These are phyloP conservation scores for Excalfactoria chinensis DNA, from an alignment of 2,113 vertebrate species.

Conservation along the genomic window DNA sequence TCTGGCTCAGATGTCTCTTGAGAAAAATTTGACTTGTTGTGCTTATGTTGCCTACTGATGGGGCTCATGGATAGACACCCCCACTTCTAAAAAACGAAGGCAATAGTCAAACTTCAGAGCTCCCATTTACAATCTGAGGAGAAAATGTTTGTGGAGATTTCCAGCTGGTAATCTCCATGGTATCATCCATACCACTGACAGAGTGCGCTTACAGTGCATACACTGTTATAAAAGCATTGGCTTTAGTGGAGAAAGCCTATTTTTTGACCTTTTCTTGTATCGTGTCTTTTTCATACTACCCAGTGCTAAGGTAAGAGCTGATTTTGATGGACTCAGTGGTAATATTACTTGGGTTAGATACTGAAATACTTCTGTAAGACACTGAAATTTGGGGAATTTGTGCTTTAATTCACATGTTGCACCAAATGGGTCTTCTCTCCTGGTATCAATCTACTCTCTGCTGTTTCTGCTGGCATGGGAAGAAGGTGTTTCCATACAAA, in stretches of 20 bases:
- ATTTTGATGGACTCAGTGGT: rapidly evolving
- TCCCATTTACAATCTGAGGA: not conserved
- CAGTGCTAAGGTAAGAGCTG: not conserved
- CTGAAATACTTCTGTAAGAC: not conserved
- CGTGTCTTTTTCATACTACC: not conserved
- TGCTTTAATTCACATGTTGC: not conserved
- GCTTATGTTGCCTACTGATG: not conserved
- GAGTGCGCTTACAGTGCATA: not conserved
- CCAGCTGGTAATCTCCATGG: not conserved
- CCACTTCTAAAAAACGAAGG: not conserved
- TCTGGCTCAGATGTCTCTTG: not conserved
- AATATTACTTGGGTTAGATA: not conserved
- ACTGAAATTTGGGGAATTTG: not conserved
- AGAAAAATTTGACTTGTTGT: not conserved
- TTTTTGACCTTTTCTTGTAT: not conserved
- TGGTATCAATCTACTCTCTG: not conserved
- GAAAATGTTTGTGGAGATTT: not conserved
- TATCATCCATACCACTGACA: not conserved
- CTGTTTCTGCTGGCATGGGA: not conserved
- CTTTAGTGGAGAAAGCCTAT: rapidly evolving
- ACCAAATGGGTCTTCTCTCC: not conserved
- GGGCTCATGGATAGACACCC: not conserved
- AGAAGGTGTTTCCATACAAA: not conserved
- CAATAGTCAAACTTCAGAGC: not conserved
- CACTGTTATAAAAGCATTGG: not conserved